Percentiles rank a stretch among this genome's conserved stretches.
Evolutionary conservation across 1,140 invertebrate genomes (phyloP).

Genomic region (Steinernema feltiae): DNA sequence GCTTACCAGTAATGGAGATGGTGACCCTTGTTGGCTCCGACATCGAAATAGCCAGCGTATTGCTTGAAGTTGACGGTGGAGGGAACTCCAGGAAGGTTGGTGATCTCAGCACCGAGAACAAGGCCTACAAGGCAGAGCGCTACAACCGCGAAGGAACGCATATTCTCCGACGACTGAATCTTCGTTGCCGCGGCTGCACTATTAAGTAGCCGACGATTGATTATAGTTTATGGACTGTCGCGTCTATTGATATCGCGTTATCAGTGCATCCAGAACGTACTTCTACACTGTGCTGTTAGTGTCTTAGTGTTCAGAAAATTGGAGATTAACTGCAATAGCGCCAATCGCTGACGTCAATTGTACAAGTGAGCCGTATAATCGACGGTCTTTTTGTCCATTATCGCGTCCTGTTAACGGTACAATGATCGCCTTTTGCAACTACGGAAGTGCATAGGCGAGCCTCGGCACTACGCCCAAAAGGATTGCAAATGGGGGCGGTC

Average conservation of each 20-base stretch:
- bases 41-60: constrained; percentile 36
- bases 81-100: constrained; percentile 31
- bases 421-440: not conserved
- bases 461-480: no score
- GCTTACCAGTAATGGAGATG: constrained; percentile 36
- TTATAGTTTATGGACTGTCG: not conserved
- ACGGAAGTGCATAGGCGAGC: not conserved
- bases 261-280: not conserved
- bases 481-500: no score
- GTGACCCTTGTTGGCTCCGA: constrained; percentile 30
- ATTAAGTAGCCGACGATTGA: not conserved
- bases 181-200: not conserved
- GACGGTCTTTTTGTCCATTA: not conserved
- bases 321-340: not conserved
- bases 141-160: not conserved
- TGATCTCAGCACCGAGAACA: constrained; percentile 15
- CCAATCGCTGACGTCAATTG: not conserved
- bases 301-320: not conserved
- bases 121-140: not conserved
- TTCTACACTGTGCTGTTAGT: no score
- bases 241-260: not conserved
- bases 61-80: constrained; percentile 31
- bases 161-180: not conserved
- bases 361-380: not conserved
- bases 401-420: not conserved